Percentiles rank a stretch among this genome's conserved stretches.
phyloP scores from a whole-genome alignment of 1,140 invertebrate genomes.

The Heliconius congener region DNA sequence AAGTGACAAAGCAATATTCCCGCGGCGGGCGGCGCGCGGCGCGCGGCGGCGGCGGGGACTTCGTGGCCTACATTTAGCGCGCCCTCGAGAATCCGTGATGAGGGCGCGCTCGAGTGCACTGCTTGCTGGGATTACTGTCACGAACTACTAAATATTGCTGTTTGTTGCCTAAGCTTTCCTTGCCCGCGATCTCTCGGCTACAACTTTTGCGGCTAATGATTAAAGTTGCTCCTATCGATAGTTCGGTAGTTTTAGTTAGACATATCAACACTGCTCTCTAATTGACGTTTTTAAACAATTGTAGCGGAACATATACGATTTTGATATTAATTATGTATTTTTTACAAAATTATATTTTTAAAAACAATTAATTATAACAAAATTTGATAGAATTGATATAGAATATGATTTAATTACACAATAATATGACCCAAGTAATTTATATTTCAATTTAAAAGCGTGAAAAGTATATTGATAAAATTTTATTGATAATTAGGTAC shows the following conservation, averaged over 20 bases:
- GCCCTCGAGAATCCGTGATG: slow-evolving; percentile 75
- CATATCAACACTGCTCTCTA: background rate
- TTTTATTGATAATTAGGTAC: too few relatives aligned
- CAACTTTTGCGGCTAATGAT: slow-evolving; percentile 26
- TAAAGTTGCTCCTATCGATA: slow-evolving; percentile 15
- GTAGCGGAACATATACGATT: background rate
- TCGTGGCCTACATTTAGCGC: slow-evolving; percentile 75
- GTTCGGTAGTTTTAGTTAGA: background rate
- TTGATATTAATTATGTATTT: too few relatives aligned
- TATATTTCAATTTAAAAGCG: too few relatives aligned
- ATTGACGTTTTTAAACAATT: background rate
- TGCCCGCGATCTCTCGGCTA: slow-evolving; percentile 29
- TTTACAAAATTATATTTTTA: too few relatives aligned
- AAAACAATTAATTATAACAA: too few relatives aligned
- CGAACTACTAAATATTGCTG: slow-evolving; percentile 60
- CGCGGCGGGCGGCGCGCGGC: slow-evolving; percentile 55
- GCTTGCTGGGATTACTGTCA: slow-evolving; percentile 64
- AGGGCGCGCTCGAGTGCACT: slow-evolving; percentile 60
- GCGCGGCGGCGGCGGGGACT: slow-evolving; percentile 58
- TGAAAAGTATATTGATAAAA: too few relatives aligned
- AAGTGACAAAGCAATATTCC: slow-evolving; percentile 80
- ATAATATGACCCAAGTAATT: too few relatives aligned
- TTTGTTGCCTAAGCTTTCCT: slow-evolving; percentile 41
- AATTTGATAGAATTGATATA: too few relatives aligned
- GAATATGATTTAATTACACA: too few relatives aligned